These are phyloP conservation scores for Formica aserva DNA, from an alignment of 2,888 invertebrate genomes.

Conservation along the genomic window DNA sequence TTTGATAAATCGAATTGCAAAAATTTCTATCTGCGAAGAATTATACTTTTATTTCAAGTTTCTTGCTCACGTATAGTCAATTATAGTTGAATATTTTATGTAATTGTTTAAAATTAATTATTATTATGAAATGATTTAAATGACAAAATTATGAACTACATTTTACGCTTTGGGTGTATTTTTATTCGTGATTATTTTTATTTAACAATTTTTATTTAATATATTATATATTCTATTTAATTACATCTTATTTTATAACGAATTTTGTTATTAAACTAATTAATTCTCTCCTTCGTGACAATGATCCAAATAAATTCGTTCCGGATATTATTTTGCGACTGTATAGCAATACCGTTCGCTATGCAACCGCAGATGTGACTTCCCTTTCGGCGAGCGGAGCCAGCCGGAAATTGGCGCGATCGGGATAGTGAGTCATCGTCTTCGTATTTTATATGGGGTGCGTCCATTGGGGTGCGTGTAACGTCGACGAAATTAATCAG, in stretches of 20 bases:
- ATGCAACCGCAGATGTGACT: conserved; percentile 28
- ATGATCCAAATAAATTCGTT: not conserved
- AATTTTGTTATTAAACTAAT: conserved; percentile 18
- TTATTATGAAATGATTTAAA: not conserved
- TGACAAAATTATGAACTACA: not conserved
- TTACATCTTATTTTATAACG: not conserved
- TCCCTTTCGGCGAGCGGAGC: conserved; percentile 33
- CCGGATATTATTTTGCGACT: conserved; percentile 5
- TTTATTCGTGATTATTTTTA: not conserved
- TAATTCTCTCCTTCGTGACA: not conserved
- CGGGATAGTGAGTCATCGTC: conserved; percentile 59
- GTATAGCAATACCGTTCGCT: conserved; percentile 13
- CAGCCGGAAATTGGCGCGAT: conserved; percentile 60
- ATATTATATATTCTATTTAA: not conserved
- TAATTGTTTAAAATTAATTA: not conserved
- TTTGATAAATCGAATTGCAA: not conserved
- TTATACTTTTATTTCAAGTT: not conserved
- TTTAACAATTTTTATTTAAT: not conserved
- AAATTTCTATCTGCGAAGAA: not conserved
- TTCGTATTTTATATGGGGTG: conserved; percentile 31
- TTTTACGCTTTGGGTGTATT: not conserved
- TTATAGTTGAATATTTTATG: not conserved
- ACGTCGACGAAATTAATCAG: conserved; percentile 56
- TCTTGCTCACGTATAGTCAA: not conserved
- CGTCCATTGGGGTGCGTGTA: conserved; percentile 47